Conservation (phyloP, 2,888 invertebrate species). For the Seira musarum region DNA sequence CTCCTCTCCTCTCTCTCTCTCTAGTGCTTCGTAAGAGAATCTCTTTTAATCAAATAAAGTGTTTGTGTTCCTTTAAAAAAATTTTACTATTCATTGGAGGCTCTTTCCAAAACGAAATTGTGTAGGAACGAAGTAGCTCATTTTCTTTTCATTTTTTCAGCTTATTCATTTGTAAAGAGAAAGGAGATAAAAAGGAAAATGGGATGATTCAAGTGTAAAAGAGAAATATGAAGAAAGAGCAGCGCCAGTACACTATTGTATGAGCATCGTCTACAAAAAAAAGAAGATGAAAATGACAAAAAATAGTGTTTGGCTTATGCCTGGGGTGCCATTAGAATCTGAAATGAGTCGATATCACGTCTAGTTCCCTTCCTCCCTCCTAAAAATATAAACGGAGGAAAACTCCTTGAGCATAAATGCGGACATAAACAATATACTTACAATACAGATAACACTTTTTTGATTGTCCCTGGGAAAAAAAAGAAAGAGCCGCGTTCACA, state of each 20-base stretch:
- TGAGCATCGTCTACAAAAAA: neutral
- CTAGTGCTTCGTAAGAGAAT: slow-evolving; percentile 28
- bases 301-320: slow-evolving; percentile 41
- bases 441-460: neutral
- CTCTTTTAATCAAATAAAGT: slow-evolving; percentile 56
- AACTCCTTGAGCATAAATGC: neutral
- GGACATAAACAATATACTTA: neutral
- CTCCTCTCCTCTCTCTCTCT: neutral
- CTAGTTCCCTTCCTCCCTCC: slow-evolving; percentile 17
- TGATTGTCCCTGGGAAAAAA: neutral
- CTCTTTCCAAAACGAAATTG: slow-evolving; percentile 13
- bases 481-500: no score
- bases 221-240: slow-evolving; percentile 35
- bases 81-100: slow-evolving; percentile 44
- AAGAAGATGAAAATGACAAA: slow-evolving; percentile 28
- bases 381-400: neutral
- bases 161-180: slow-evolving; percentile 8
- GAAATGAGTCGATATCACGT: slow-evolving; percentile 40
- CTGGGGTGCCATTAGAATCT: slow-evolving; percentile 50
- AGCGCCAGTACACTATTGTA: no score
- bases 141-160: slow-evolving; percentile 30
- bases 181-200: slow-evolving; percentile 23
- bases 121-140: slow-evolving; percentile 9
- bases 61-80: slow-evolving; percentile 15
- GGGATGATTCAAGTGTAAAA: slow-evolving; percentile 41